phyloP scores from a whole-genome alignment of 2,888 invertebrate genomes.

The Autographa pulchrina region DNA sequence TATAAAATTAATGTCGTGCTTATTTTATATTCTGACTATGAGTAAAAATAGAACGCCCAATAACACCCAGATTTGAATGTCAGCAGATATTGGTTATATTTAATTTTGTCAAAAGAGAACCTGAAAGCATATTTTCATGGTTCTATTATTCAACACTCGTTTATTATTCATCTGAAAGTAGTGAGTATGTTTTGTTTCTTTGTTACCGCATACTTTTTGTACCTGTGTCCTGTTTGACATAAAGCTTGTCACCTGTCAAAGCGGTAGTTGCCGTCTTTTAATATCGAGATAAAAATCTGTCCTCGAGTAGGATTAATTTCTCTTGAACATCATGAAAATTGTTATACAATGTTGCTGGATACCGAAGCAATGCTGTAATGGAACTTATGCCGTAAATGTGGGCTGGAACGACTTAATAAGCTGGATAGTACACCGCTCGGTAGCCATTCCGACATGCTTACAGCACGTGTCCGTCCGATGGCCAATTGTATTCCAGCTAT shows the following conservation, averaged over 20 bases:
- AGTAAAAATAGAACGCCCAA: background rate
- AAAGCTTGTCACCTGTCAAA: slow-evolving; percentile 5
- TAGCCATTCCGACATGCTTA: background rate
- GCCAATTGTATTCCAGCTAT: slow-evolving; percentile 1
- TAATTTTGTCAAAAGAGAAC: background rate
- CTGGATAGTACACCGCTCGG: background rate
- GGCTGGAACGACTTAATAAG: slow-evolving; percentile 7
- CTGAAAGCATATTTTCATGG: background rate
- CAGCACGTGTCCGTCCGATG: slow-evolving; percentile 1
- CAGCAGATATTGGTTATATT: slow-evolving; percentile 1
- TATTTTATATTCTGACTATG: background rate
- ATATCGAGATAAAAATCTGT: background rate
- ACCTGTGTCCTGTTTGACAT: background rate
- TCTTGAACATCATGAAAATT: background rate
- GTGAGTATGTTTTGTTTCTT: background rate
- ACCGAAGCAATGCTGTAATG: background rate
- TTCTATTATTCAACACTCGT: background rate
- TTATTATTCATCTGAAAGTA: background rate
- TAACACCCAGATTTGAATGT: background rate
- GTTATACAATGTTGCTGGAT: background rate
- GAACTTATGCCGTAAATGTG: background rate
- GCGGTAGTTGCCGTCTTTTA: background rate
- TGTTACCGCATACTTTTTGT: background rate
- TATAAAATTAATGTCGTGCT: background rate
- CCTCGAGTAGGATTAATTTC: background rate